Evolutionary conservation across 1,140 invertebrate species (phyloP).

Genomic region (Reticulitermes speratus): DNA sequence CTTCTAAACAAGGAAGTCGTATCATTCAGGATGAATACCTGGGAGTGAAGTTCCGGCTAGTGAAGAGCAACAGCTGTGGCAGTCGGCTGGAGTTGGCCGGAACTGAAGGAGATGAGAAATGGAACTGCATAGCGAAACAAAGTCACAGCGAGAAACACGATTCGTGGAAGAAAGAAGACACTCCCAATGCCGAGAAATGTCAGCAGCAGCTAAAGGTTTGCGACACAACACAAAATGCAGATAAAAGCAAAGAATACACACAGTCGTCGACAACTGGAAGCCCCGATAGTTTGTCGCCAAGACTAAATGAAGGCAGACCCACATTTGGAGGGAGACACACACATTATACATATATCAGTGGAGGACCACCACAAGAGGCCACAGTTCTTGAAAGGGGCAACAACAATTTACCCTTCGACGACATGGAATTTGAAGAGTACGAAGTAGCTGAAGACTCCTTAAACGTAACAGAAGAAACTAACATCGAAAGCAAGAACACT

Average conservation of each 20-base stretch:
- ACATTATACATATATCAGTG: not conserved
- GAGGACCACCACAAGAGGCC: not conserved
- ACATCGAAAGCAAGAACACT: not conserved
- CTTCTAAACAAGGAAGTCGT: slow-evolving; percentile 43
- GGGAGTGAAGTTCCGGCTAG: slow-evolving; percentile 70
- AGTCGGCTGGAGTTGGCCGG: slow-evolving; percentile 76
- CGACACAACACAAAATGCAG: slow-evolving; percentile 37
- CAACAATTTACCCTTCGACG: slow-evolving; percentile 39
- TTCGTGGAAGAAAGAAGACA: not conserved
- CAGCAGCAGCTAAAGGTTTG: too few relatives aligned
- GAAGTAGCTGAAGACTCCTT: slow-evolving; percentile 59
- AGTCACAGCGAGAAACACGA: slow-evolving; percentile 33
- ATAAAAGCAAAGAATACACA: slow-evolving; percentile 50
- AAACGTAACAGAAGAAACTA: not conserved
- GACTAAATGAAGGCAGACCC: not conserved
- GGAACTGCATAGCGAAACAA: slow-evolving; percentile 30
- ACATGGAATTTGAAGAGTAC: slow-evolving; percentile 81
- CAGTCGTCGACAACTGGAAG: slow-evolving; percentile 42
- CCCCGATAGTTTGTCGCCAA: slow-evolving; percentile 11
- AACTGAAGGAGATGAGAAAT: slow-evolving; percentile 45
- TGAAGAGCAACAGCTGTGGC: slow-evolving; percentile 82
- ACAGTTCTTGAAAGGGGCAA: not conserved
- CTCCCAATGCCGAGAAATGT: not conserved
- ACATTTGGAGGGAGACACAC: not conserved
- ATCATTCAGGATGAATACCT: slow-evolving; percentile 24